Evolutionary conservation across 1,140 invertebrate genomes (phyloP).

Genomic region (Scaptodrosophila lebanonensis): DNA sequence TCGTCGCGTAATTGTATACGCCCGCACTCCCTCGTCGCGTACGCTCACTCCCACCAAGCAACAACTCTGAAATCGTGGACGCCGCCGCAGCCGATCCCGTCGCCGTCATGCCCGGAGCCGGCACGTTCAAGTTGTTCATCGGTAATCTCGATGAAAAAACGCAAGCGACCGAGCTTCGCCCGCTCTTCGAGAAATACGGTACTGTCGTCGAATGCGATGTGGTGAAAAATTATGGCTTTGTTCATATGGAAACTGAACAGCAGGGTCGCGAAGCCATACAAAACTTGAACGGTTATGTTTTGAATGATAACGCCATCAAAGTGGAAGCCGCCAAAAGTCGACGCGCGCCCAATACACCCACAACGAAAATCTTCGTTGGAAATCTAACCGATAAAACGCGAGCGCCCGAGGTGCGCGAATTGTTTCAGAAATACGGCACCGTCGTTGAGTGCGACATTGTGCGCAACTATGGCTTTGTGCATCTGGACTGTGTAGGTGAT

Average conservation of each 20-base stretch:
- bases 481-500: conserved; percentile 89
- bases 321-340: conserved; percentile 93
- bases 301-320: conserved; percentile 93
- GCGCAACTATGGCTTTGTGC: conserved; percentile 94
- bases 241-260: conserved; percentile 96
- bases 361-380: conserved; percentile 93
- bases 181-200: conserved; percentile 95
- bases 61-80: conserved; percentile 62
- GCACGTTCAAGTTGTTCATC: conserved; percentile 96
- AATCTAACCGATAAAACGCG: conserved; percentile 93
- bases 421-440: conserved; percentile 92
- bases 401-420: conserved; percentile 89
- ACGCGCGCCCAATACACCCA: conserved; percentile 89
- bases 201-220: conserved; percentile 97
- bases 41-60: conserved; percentile 35
- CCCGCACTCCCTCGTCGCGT: conserved; percentile 7
- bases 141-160: conserved; percentile 95
- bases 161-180: conserved; percentile 88
- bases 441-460: conserved; percentile 95
- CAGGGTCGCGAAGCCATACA: conserved; percentile 94
- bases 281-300: conserved; percentile 91
- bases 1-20: conserved; percentile 38
- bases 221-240: conserved; percentile 97
- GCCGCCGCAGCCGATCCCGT: conserved; percentile 62
- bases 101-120: conserved; percentile 87